Evolutionary conservation across 35 echinoderm and acorn worm species (phyloP).

Genomic region (Apostichopus japonicus): DNA sequence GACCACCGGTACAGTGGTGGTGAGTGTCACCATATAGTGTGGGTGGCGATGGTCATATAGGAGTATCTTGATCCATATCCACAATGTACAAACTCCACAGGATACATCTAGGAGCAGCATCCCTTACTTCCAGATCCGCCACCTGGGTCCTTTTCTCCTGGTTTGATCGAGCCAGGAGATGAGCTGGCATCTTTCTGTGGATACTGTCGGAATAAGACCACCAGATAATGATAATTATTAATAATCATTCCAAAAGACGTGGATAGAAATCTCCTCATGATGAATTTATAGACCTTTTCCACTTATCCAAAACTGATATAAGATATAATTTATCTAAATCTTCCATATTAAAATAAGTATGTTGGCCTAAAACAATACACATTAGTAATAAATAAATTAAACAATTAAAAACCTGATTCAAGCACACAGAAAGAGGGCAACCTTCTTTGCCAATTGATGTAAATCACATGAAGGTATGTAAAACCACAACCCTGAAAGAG

Average conservation of each 20-base stretch:
- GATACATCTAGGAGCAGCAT: constrained; percentile 63
- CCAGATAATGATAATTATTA: background rate
- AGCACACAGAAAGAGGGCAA: too few relatives aligned
- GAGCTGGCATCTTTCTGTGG: constrained; percentile 88
- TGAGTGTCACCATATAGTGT: background rate
- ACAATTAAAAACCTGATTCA: too few relatives aligned
- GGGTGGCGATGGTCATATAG: background rate
- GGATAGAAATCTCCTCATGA: background rate
- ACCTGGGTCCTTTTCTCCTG: constrained; percentile 59
- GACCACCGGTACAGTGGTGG: background rate
- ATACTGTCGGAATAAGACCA: constrained; percentile 52
- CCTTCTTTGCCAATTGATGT: too few relatives aligned
- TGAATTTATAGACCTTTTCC: too few relatives aligned
- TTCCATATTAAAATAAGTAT: too few relatives aligned
- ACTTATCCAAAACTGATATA: too few relatives aligned
- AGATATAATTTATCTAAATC: too few relatives aligned
- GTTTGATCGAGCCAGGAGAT: constrained; percentile 80
- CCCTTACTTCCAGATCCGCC: constrained; percentile 61
- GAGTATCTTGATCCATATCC: constrained; percentile 18
- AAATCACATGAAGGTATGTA: too few relatives aligned
- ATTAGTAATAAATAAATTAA: too few relatives aligned
- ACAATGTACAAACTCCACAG: constrained; percentile 8
- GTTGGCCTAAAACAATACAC: too few relatives aligned
- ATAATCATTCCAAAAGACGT: background rate
- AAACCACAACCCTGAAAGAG: too few relatives aligned